phyloP scores from a whole-genome alignment of 2,113 vertebrate species.

The Aplodontia rufa region DNA sequence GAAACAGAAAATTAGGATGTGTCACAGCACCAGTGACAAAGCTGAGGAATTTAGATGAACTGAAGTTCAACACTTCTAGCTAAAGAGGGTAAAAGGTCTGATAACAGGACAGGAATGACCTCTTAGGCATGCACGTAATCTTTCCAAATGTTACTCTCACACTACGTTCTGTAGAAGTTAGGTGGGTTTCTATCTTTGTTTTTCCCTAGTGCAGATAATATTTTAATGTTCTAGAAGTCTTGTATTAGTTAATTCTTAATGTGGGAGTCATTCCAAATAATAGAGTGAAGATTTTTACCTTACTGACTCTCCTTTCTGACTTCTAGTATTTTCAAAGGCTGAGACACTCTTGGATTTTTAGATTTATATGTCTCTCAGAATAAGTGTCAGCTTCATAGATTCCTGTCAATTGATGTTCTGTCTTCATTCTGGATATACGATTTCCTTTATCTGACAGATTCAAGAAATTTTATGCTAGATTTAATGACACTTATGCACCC shows the following conservation, averaged over 20 bases:
- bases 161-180: conserved; percentile 41
- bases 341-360: conserved; percentile 52
- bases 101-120: neutral
- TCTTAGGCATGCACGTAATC: neutral
- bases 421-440: conserved; percentile 66
- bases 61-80: conserved; percentile 45
- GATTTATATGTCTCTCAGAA: conserved; percentile 46
- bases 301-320: conserved; percentile 63
- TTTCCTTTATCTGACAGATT: conserved; percentile 73
- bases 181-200: conserved; percentile 33
- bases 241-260: conserved; percentile 66
- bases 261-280: conserved; percentile 60
- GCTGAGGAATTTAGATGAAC: conserved; percentile 50
- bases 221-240: conserved; percentile 54
- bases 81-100: neutral
- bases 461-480: conserved; percentile 66
- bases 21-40: conserved; percentile 61
- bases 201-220: conserved; percentile 7
- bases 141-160: neutral
- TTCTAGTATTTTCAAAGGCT: conserved; percentile 64
- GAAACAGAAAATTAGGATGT: conserved; percentile 76
- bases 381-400: conserved; percentile 59
- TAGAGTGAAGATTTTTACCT: conserved; percentile 59
- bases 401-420: conserved; percentile 69
- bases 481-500: conserved; percentile 69